These are phyloP conservation scores for Shinisaurus crocodilurus DNA, from an alignment of 2,113 vertebrate genomes.

Conservation along the genomic window DNA sequence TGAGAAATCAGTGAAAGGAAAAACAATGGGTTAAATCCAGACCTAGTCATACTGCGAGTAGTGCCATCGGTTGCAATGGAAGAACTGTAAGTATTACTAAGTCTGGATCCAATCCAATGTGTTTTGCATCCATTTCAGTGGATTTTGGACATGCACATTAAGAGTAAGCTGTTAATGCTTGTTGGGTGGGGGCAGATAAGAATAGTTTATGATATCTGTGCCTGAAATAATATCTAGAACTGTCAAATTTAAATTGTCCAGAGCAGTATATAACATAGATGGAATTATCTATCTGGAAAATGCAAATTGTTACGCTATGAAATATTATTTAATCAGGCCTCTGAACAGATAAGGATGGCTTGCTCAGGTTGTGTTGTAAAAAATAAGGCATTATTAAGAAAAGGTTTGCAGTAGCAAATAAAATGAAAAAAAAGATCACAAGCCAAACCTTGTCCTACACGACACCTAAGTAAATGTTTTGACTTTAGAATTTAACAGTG, in stretches of 20 bases:
- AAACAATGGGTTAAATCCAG: background rate
- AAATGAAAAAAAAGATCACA: conserved; percentile 14
- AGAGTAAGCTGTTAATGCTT: background rate
- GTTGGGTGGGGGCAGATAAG: background rate
- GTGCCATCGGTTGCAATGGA: background rate
- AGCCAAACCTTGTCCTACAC: background rate
- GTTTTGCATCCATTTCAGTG: conserved; percentile 37
- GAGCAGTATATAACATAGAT: background rate
- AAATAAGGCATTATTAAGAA: background rate
- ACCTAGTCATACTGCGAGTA: background rate
- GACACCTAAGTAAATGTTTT: background rate
- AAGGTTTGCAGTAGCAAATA: background rate
- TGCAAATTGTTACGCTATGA: background rate
- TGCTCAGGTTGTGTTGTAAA: background rate
- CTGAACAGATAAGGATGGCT: background rate
- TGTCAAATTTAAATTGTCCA: background rate
- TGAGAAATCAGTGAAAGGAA: background rate
- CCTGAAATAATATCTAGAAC: conserved; percentile 2
- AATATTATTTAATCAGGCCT: background rate
- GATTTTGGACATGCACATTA: conserved; percentile 28
- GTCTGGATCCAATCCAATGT: background rate
- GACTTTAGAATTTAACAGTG: background rate
- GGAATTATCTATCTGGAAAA: background rate
- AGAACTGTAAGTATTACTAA: background rate
- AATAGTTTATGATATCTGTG: conserved; percentile 41